These are phyloP conservation scores for Ia io DNA, from an alignment of 2,113 vertebrate genomes.

Conservation along the genomic window DNA sequence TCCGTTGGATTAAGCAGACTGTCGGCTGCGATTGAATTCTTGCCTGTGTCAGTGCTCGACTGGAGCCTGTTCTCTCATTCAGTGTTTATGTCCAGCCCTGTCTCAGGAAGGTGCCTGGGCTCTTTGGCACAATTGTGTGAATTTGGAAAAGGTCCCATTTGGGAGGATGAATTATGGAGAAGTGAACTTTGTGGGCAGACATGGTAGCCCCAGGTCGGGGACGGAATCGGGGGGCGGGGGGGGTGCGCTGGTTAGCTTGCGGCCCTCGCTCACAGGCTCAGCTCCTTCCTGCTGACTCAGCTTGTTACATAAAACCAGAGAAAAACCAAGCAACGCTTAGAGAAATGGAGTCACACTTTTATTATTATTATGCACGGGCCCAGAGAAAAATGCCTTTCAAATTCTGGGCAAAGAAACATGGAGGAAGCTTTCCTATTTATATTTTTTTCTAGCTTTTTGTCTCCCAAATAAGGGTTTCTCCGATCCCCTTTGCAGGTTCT, in stretches of 20 bases:
- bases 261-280: accelerated
- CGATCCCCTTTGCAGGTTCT: no score
- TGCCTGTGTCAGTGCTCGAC: neutral
- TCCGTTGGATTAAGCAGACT: neutral
- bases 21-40: neutral
- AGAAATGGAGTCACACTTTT: no score
- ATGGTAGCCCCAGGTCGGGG: neutral
- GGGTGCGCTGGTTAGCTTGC: accelerated
- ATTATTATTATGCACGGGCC: no score
- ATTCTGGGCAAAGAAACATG: no score
- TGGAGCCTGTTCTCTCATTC: neutral
- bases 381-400: no score
- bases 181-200: neutral
- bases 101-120: neutral
- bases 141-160: neutral
- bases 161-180: neutral
- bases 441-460: no score
- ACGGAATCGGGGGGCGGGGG: no score
- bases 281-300: no score
- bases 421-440: no score
- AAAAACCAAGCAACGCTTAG: no score
- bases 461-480: no score
- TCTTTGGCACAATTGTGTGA: neutral
- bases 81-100: neutral
- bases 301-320: no score